Evolutionary conservation across 30 jellyfish, hydroid and myxozoan genomes (phyloP).

Genomic region (Chrysaora quinquecirrha): DNA sequence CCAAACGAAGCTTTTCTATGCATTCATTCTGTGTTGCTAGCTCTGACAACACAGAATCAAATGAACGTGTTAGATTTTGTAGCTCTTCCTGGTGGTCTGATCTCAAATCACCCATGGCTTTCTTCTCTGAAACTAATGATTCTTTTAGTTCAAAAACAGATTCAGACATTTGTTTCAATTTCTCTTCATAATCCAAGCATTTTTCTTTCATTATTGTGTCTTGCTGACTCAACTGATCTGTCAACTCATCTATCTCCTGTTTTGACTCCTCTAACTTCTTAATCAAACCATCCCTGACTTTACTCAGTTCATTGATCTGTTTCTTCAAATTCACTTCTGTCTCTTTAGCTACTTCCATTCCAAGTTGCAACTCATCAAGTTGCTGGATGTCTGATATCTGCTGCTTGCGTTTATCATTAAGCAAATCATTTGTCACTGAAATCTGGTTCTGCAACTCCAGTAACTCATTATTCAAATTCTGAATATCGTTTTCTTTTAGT

Average conservation of each 20-base stretch:
- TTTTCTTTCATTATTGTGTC: slow-evolving; percentile 10
- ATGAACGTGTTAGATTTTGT: slow-evolving; percentile 15
- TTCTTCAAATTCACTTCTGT: slow-evolving; percentile 11
- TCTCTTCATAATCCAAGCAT: slow-evolving; percentile 14
- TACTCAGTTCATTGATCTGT: background rate
- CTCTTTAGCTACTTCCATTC: slow-evolving; percentile 10
- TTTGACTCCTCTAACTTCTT: slow-evolving; percentile 5
- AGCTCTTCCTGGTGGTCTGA: slow-evolving; percentile 26
- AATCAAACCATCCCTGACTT: background rate
- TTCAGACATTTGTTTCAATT: background rate
- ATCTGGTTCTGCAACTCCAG: slow-evolving; percentile 15
- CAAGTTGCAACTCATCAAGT: slow-evolving; percentile 52
- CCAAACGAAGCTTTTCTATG: slow-evolving; percentile 11
- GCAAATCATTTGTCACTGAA: background rate
- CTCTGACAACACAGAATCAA: slow-evolving; percentile 14
- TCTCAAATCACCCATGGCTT: slow-evolving; percentile 11
- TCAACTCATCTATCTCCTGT: slow-evolving; percentile 7
- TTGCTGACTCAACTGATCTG: background rate
- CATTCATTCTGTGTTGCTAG: slow-evolving; percentile 15
- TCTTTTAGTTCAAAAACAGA: slow-evolving; percentile 13
- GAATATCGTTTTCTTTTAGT: slow-evolving; percentile 5
- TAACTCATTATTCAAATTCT: slow-evolving; percentile 4
- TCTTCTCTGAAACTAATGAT: background rate
- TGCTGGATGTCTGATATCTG: slow-evolving; percentile 10
- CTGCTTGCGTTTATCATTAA: slow-evolving; percentile 22